Base-by-base conservation (phyloP, 2,797 vertebrate genomes). In the Hylomyscus alleni region DNA sequence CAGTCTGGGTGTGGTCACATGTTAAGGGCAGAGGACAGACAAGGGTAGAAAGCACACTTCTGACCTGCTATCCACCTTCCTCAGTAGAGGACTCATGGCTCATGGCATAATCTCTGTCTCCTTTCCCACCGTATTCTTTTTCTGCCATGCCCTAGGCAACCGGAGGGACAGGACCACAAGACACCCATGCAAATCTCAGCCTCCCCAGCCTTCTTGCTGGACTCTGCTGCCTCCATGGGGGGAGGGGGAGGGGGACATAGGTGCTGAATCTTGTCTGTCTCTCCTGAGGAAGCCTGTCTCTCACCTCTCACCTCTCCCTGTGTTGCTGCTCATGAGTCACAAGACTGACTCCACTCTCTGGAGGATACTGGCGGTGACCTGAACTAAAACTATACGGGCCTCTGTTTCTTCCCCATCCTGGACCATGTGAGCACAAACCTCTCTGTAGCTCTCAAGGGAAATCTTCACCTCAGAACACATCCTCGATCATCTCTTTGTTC, bases 201-300 rank as follows among this genome's bases (percentile, higher is more conserved):
- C 4, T 19, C 88, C 40, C 29, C 60, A 67, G n/a, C 72, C 88
- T 75, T 92, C 96, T 96, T 95, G 94, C 80, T 67, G 82, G 15
- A 65, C 86, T 65, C 95, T 93, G 60, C 31, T 80, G 78, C 92
- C 96, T 88, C 37, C 62, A 54, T 5, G 37, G 60, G 90, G 93
- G 69, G 14, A 9, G n/a, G 44, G n/a, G 17, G 8, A 9, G 69
- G n/a, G 13, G 60, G 29, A 19, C 4, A n/a, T 1, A n/a, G 7
- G 69, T 72, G 37, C 67, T 72, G 7, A 37, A 62, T 73, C 3
- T 3, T 75, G 54, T 15, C n/a, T 22, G 9, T 34, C 69, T 88
- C 52, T 69, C 54, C 67, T 4, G 8, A 40, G 40, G 34, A 50
- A 50, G 81, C 31, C 47, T 40, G 19, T 67, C 34, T 15, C 58